phyloP scores from a whole-genome alignment of 1,140 invertebrate species.

The Temnothorax curvispinosus region DNA sequence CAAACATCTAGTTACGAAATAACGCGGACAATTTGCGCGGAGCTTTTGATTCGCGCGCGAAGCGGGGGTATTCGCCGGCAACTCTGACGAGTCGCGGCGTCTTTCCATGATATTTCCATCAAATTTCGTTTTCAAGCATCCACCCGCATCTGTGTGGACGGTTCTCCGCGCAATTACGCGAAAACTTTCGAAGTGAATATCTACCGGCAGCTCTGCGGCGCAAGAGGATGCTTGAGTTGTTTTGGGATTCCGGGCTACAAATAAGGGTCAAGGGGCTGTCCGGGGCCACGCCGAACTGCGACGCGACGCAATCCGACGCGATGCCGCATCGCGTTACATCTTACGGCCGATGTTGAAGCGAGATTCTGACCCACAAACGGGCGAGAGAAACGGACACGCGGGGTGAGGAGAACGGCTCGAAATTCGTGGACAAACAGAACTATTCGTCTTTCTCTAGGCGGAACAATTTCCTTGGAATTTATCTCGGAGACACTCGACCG shows the following conservation, averaged over 20 bases:
- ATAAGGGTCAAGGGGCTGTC: constrained; percentile 70
- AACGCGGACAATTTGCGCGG: constrained; percentile 24
- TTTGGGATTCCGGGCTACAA: constrained; percentile 63
- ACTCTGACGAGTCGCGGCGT: neutral
- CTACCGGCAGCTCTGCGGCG: constrained; percentile 27
- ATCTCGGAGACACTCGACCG: constrained; percentile 28
- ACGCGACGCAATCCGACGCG: neutral
- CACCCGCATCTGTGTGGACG: neutral
- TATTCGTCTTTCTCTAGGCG: constrained; percentile 72
- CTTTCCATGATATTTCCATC: constrained; percentile 47
- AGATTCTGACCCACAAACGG: constrained; percentile 69
- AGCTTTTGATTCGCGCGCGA: constrained; percentile 22
- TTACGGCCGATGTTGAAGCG: constrained; percentile 12
- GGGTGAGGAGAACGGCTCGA: constrained; percentile 22
- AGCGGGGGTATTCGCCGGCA: neutral
- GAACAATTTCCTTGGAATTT: constrained; percentile 72
- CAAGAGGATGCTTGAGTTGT: constrained; percentile 59
- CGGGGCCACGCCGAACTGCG: neutral
- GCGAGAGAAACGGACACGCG: constrained; percentile 3
- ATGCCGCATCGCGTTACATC: constrained; percentile 22
- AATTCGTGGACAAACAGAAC: constrained; percentile 70
- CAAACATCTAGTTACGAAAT: constrained; percentile 36
- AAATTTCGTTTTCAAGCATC: constrained; percentile 26
- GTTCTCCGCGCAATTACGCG: constrained; percentile 48
- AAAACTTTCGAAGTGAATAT: constrained; percentile 52